Evolutionary conservation across 2,888 invertebrate species (phyloP), one percentile per base, ranked within the genome.

Genomic region (Isotomurus palustris): DNA sequence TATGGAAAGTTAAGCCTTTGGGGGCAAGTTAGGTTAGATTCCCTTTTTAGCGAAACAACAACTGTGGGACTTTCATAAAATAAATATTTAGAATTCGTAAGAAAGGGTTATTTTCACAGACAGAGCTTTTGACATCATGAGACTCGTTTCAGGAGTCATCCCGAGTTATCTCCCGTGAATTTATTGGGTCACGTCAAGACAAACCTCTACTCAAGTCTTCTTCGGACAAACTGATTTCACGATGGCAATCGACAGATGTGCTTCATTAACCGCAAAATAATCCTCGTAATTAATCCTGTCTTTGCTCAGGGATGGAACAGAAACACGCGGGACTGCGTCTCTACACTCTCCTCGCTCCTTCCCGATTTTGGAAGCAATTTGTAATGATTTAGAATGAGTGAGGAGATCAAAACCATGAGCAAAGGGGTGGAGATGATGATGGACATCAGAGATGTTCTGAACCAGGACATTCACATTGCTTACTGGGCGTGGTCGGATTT

Each of bases 41-140:
- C 36, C 35, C 35, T 49, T 49, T 49, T 49, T 49, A 49, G 22
- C 49, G 35, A 49, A 49, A 49, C 49, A 49, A 25, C 49, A 49
- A 35, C 49, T 22, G 17, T 6, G 49, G 49, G 49, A 49, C 4
- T 32, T 49, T 49, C 49, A 21, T 49, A 49, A 49, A 49, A 49
- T 49, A 49, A 49, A 49, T 49, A 49, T 49, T 49, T 49, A 49
- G 32, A 49, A 49, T 49, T 49, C 35, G 22, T 3, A 49, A 49
- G 35, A n/a, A n/a, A n/a, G n/a, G n/a, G n/a, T n/a, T 49, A 35
- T 32, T 25, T 47, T 24, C 25, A 4, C 28, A 47, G 47, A 27
- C 28, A 27, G 12, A n/a, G 14, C 28, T 4, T 29, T 17, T 47
- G 47, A 47, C 47, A 47, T n/a, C n/a, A n/a, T n/a, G n/a, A n/a